Conservation (phyloP, 2,888 invertebrate genomes). For the Cheilosia scutellata region DNA sequence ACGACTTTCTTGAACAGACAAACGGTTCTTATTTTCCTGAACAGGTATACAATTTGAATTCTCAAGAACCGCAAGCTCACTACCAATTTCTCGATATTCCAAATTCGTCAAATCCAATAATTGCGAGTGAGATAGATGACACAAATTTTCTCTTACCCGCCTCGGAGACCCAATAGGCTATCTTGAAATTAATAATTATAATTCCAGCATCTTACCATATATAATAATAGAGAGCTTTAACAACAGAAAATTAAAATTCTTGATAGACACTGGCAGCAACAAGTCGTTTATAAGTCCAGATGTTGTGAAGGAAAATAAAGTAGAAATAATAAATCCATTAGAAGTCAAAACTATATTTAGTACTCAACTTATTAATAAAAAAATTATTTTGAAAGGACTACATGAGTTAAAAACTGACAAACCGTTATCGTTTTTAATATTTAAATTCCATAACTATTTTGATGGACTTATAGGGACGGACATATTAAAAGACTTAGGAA, state of each 20-base stretch:
- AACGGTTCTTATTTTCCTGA: too few relatives aligned
- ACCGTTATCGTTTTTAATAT: background rate
- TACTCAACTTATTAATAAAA: too few relatives aligned
- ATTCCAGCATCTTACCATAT: background rate
- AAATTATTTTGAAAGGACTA: too few relatives aligned
- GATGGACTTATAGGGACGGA: too few relatives aligned
- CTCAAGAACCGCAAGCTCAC: background rate
- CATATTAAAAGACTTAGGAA: too few relatives aligned
- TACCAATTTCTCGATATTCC: too few relatives aligned
- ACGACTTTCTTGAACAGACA: too few relatives aligned
- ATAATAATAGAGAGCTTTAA: too few relatives aligned
- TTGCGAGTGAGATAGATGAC: conserved; percentile 1
- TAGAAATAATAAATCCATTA: background rate
- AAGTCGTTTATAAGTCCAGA: background rate
- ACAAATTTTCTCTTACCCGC: conserved; percentile 2
- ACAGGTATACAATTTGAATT: too few relatives aligned
- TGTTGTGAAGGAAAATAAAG: too few relatives aligned
- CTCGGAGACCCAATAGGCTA: background rate
- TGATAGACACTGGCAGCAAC: background rate
- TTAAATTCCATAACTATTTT: conserved; percentile 14
- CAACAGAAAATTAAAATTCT: too few relatives aligned
- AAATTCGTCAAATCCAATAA: background rate
- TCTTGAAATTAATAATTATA: background rate
- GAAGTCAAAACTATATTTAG: background rate
- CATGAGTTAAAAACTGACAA: too few relatives aligned